These are phyloP conservation scores for Listronotus oregonensis DNA, from an alignment of 1,140 invertebrate species.

Conservation along the genomic window DNA sequence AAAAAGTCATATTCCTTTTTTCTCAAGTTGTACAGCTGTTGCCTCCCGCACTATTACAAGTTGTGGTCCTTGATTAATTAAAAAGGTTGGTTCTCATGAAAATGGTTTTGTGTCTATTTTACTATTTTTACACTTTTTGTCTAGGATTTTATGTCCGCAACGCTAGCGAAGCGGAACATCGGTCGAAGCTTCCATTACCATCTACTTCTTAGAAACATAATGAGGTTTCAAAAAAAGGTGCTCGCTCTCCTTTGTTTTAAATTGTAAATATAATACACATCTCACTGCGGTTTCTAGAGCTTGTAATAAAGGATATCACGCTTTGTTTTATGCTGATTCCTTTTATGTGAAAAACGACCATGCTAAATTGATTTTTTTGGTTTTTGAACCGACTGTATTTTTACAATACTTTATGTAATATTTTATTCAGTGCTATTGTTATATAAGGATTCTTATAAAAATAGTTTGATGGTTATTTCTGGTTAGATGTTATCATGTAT, in stretches of 20 bases:
- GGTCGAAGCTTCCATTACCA: constrained; percentile 24
- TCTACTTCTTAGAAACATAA: constrained; percentile 33
- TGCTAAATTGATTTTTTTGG: constrained; percentile 24
- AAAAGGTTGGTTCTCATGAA: constrained; percentile 24
- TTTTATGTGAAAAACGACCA: constrained; percentile 19
- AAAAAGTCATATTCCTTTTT: too few relatives aligned
- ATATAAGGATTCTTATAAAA: too few relatives aligned
- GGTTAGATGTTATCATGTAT: too few relatives aligned
- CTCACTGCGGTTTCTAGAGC: constrained; percentile 30
- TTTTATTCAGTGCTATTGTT: too few relatives aligned
- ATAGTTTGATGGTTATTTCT: too few relatives aligned
- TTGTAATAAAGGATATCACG: constrained; percentile 29
- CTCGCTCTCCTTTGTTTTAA: constrained; percentile 25
- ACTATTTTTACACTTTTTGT: constrained; percentile 15
- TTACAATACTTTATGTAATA: too few relatives aligned
- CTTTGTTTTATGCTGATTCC: constrained; percentile 24
- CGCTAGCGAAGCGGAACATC: constrained; percentile 28
- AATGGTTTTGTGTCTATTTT: constrained; percentile 20
- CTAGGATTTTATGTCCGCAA: constrained; percentile 20
- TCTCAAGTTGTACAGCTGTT: too few relatives aligned
- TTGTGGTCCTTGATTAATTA: constrained; percentile 20
- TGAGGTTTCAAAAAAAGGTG: constrained; percentile 30
- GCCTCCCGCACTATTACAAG: too few relatives aligned
- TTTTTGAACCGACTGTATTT: too few relatives aligned
- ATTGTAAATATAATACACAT: constrained; percentile 37